These are phyloP conservation scores for Proterorhinus semilunaris DNA, from an alignment of 2,113 vertebrate genomes.

Conservation along the genomic window DNA sequence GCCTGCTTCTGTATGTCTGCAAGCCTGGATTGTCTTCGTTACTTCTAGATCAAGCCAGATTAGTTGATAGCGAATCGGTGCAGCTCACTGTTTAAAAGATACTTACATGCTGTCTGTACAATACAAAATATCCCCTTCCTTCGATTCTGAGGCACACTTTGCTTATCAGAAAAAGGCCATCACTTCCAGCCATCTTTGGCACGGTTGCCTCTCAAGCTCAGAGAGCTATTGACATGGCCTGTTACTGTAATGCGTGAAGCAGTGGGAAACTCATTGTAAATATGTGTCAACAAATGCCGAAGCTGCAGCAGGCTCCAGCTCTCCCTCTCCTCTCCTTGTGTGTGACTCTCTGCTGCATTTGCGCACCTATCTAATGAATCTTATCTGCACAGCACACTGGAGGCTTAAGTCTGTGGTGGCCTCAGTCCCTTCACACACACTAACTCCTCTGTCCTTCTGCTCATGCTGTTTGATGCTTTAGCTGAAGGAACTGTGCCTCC, in stretches of 20 bases:
- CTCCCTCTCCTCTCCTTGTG: constrained; percentile 30
- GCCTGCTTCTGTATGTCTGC: constrained; percentile 2
- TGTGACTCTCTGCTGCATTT: constrained; percentile 62
- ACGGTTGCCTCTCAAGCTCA: constrained; percentile 62
- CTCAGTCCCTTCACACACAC: constrained; percentile 51
- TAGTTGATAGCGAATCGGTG: too few relatives aligned
- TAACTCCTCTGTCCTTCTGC: constrained; percentile 33
- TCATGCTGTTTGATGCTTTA: constrained; percentile 54
- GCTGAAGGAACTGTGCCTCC: constrained; percentile 58
- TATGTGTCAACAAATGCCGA: constrained; percentile 71
- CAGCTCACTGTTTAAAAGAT: too few relatives aligned
- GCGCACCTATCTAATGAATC: constrained; percentile 73
- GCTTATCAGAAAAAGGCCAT: constrained; percentile 71
- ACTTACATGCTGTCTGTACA: not conserved
- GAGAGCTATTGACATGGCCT: constrained; percentile 72
- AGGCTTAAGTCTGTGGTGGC: constrained; percentile 71
- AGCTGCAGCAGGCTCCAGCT: constrained; percentile 61
- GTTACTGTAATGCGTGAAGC: constrained; percentile 71
- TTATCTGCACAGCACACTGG: constrained; percentile 71
- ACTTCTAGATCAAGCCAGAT: constrained; percentile 13
- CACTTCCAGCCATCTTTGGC: constrained; percentile 70
- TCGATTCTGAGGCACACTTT: constrained; percentile 52
- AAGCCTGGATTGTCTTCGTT: constrained; percentile 33
- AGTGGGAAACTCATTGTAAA: constrained; percentile 70
- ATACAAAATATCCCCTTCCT: not conserved